These are phyloP conservation scores for Etheostoma nigrum DNA, from an alignment of 2,797 vertebrate genomes.

Conservation along the genomic window DNA sequence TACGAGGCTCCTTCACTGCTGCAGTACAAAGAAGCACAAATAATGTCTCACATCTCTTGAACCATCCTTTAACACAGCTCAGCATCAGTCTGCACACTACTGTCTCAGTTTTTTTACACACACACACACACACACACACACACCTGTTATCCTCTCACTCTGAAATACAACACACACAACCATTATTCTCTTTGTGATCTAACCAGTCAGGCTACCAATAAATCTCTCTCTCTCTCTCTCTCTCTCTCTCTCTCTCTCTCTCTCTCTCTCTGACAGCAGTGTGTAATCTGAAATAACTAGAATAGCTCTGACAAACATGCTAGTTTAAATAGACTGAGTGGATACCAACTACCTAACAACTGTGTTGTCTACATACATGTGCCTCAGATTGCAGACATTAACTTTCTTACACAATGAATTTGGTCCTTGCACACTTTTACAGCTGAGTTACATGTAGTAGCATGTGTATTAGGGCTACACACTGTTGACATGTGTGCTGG, in stretches of 20 bases:
- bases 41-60: slow-evolving; percentile 53
- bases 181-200: slow-evolving; percentile 41
- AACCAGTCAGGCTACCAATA: slow-evolving; percentile 63
- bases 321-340: slow-evolving; percentile 24
- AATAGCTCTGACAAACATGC: slow-evolving; percentile 42
- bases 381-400: slow-evolving; percentile 25
- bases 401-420: slow-evolving; percentile 21
- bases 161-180: slow-evolving; percentile 34
- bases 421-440: slow-evolving; percentile 17
- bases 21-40: slow-evolving; percentile 42
- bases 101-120: slow-evolving; percentile 12
- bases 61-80: slow-evolving; percentile 32
- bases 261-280: slow-evolving; percentile 25
- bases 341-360: slow-evolving; percentile 27
- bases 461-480: slow-evolving; percentile 28
- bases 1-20: slow-evolving; percentile 31
- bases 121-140: slow-evolving; percentile 29
- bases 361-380: slow-evolving; percentile 21
- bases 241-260: slow-evolving; percentile 6
- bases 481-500: slow-evolving; percentile 15
- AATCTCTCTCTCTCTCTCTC: slow-evolving; percentile 13
- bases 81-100: slow-evolving; percentile 25
- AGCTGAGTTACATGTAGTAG: slow-evolving; percentile 40
- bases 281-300: slow-evolving; percentile 53
- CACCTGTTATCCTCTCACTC: not conserved